These are phyloP conservation scores for Drosophila mauritiana DNA, from an alignment of 1,140 invertebrate species.

Conservation along the genomic window DNA sequence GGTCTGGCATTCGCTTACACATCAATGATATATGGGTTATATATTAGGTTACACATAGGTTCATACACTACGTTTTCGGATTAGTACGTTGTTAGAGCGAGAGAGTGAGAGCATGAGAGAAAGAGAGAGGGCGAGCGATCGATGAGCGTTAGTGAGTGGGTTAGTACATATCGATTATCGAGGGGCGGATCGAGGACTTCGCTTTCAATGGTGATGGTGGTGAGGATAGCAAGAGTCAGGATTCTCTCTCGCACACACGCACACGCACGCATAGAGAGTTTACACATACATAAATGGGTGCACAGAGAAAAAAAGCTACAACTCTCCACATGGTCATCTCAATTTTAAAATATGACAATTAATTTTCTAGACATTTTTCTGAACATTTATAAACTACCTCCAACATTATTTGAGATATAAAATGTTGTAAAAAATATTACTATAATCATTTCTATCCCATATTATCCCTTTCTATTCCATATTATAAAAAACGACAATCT, in stretches of 20 bases:
- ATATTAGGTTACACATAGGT: conserved; percentile 40
- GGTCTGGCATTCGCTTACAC: conserved; percentile 52
- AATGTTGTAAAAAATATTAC: too few species aligned
- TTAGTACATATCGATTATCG: conserved; percentile 46
- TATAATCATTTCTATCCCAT: too few species aligned
- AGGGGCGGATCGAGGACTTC: conserved; percentile 18
- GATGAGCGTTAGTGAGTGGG: conserved; percentile 37
- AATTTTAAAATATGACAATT: background rate
- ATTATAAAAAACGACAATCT: too few species aligned
- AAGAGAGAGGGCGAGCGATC: conserved; percentile 11
- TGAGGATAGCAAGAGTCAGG: conserved; percentile 9
- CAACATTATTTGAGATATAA: too few species aligned
- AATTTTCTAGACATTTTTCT: background rate
- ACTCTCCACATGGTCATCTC: background rate
- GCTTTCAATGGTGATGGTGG: conserved; percentile 7
- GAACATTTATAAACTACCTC: background rate
- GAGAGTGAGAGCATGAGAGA: conserved; percentile 5
- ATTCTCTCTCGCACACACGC: conserved; percentile 30
- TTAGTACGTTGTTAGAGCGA: conserved; percentile 25
- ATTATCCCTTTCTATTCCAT: too few species aligned
- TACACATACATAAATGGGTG: conserved; percentile 20
- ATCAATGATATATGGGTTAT: conserved; percentile 43
- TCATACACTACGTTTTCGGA: conserved; percentile 41
- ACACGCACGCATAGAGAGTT: conserved; percentile 12
- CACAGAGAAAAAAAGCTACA: conserved; percentile 10